These are phyloP conservation scores for Hylaeus volcanicus DNA, from an alignment of 1,140 invertebrate species.

Conservation along the genomic window DNA sequence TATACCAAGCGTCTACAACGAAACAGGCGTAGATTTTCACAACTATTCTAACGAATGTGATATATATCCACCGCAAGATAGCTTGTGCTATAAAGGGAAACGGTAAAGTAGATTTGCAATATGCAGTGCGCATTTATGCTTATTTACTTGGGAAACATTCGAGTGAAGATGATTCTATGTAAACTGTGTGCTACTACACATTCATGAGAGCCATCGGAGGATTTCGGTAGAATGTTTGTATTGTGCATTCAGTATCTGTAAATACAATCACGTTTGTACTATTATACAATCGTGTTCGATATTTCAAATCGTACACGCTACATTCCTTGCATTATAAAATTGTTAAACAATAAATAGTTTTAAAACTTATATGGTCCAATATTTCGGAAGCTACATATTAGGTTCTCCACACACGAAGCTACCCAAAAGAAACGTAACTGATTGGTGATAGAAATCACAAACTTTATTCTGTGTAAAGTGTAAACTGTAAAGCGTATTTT, in stretches of 20 bases:
- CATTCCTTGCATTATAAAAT: neutral
- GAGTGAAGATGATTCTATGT: neutral
- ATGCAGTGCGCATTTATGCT: neutral
- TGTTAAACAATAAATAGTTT: too few relatives aligned
- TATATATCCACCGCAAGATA: neutral
- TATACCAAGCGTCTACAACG: neutral
- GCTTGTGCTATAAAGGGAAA: neutral
- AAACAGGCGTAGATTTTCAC: neutral
- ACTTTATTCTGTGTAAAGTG: too few relatives aligned
- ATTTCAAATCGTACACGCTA: too few relatives aligned
- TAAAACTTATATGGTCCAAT: too few relatives aligned
- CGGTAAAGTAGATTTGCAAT: neutral
- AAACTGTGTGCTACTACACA: neutral
- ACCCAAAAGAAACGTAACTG: too few relatives aligned
- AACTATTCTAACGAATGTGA: conserved; percentile 14
- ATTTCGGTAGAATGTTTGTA: neutral
- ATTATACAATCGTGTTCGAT: neutral
- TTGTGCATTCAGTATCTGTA: neutral
- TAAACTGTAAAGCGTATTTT: too few relatives aligned
- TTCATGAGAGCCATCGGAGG: neutral
- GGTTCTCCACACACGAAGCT: too few relatives aligned
- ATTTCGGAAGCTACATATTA: too few relatives aligned
- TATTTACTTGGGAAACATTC: conserved; percentile 4
- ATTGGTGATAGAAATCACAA: too few relatives aligned
- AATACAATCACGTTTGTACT: too few relatives aligned